Percentiles rank a stretch among this genome's conserved stretches.
phyloP scores from a whole-genome alignment of 2,797 vertebrate species.

The Tenualosa thibaudeaui region DNA sequence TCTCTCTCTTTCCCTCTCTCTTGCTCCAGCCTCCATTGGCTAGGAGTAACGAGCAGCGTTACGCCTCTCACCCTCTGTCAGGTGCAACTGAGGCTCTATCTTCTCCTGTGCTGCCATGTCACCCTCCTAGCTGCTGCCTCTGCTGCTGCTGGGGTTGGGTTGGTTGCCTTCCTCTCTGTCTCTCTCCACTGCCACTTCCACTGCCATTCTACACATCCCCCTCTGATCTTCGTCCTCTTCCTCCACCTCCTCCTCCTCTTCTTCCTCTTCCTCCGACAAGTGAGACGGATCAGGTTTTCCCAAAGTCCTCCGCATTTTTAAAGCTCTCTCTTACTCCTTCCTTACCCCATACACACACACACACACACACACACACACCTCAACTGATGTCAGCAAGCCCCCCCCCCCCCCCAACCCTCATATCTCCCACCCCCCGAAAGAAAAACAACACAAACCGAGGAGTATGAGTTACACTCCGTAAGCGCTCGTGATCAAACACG shows the following conservation, averaged over 20 bases:
- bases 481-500: constrained; percentile 79
- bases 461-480: constrained; percentile 67
- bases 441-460: constrained; percentile 14
- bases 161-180: neutral
- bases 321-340: neutral
- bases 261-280: neutral
- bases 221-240: neutral
- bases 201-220: neutral
- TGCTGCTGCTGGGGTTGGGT: neutral
- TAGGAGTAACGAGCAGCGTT: neutral
- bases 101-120: neutral
- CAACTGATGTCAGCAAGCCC: neutral
- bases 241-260: neutral
- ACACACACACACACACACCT: neutral
- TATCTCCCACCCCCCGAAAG: neutral
- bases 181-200: neutral
- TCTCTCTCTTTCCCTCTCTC: constrained; percentile 16
- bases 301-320: constrained; percentile 1
- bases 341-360: neutral
- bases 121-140: neutral
- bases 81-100: neutral
- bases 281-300: constrained; percentile 5
- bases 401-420: neutral
- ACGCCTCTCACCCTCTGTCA: constrained; percentile 11
- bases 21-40: neutral